Percentiles rank a stretch among this genome's conserved stretches.
phyloP scores from a whole-genome alignment of 2,888 invertebrate species.

The Caenorhabditis zanzibari region DNA sequence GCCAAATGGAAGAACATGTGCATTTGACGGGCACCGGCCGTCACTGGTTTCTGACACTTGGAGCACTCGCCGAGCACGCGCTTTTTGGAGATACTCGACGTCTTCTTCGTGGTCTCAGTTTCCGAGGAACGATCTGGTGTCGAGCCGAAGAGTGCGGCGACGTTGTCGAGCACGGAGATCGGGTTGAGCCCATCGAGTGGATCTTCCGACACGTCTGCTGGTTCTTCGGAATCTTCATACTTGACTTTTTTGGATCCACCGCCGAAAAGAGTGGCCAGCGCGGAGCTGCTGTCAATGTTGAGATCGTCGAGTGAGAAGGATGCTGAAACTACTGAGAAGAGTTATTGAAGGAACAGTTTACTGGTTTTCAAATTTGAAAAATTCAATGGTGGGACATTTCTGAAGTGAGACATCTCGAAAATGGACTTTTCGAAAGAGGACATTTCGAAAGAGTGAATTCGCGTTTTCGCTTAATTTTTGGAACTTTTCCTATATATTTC shows the following conservation, averaged over 20 bases:
- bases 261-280: slow-evolving; percentile 57
- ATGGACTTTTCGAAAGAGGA: too few relatives aligned
- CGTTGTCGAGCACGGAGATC: slow-evolving; percentile 75
- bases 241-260: slow-evolving; percentile 64
- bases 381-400: too few relatives aligned
- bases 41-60: slow-evolving; percentile 82
- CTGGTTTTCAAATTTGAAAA: neutral
- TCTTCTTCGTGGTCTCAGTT: slow-evolving; percentile 49
- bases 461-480: too few relatives aligned
- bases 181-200: slow-evolving; percentile 70
- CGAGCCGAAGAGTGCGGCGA: slow-evolving; percentile 73
- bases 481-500: too few relatives aligned
- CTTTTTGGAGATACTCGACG: slow-evolving; percentile 77
- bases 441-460: too few relatives aligned
- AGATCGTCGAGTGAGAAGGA: slow-evolving; percentile 61
- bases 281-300: slow-evolving; percentile 55
- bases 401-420: too few relatives aligned
- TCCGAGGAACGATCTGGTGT: slow-evolving; percentile 64
- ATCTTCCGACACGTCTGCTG: slow-evolving; percentile 53
- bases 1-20: slow-evolving; percentile 83
- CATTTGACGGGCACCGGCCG: slow-evolving; percentile 83
- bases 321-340: slow-evolving; percentile 43
- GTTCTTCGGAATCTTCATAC: slow-evolving; percentile 41
- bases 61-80: slow-evolving; percentile 82
- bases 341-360: too few relatives aligned